Evolutionary conservation across 2,113 vertebrate genomes (phyloP).

Genomic region (Pristiophorus japonicus): DNA sequence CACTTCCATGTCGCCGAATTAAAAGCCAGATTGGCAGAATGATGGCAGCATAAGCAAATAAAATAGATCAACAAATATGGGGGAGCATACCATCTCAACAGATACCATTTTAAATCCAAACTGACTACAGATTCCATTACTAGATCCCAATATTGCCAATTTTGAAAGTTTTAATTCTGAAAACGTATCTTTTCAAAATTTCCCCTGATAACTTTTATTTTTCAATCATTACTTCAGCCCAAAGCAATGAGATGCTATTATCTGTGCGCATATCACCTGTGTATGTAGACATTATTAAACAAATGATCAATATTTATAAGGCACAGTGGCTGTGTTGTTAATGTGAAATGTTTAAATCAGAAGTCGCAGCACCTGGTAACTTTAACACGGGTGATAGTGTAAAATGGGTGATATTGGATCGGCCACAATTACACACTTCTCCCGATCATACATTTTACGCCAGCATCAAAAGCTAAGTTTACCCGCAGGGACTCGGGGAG

Average conservation of each 20-base stretch:
- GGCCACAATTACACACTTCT: neutral
- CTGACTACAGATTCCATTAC: neutral
- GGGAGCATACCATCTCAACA: neutral
- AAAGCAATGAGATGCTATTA: neutral
- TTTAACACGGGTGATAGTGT: neutral
- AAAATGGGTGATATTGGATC: neutral
- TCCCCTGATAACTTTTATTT: neutral
- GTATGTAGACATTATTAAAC: neutral
- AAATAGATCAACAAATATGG: neutral
- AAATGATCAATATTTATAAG: neutral
- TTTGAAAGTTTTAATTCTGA: neutral
- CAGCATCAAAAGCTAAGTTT: too few species aligned
- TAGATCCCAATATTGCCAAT: neutral
- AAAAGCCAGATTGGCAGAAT: neutral
- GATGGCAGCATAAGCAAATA: neutral
- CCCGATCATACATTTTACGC: neutral
- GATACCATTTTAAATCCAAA: neutral
- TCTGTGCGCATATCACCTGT: neutral
- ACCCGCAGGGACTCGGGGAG: too few species aligned
- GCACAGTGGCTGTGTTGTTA: neutral
- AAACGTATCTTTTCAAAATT: neutral
- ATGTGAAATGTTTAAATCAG: neutral
- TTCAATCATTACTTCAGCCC: neutral
- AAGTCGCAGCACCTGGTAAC: neutral
- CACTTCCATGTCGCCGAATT: neutral